Percentiles rank a stretch among this genome's conserved stretches.
phyloP scores from a whole-genome alignment of 2,113 vertebrate genomes.

The Catharus minimus region DNA sequence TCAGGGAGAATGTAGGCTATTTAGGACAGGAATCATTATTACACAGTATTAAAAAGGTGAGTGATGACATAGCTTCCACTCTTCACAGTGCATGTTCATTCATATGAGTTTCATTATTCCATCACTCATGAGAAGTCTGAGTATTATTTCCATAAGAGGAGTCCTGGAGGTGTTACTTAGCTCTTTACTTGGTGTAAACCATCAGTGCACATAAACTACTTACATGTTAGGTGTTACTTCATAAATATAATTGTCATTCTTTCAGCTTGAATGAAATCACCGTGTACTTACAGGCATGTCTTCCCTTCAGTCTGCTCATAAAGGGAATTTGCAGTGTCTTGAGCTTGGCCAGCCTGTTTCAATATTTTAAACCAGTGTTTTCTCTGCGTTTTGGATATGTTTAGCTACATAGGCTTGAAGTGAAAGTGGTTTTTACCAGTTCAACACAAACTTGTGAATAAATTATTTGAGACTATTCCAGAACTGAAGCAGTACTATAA shows the following conservation, averaged over 20 bases:
- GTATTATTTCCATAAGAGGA: background rate
- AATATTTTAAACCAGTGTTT: background rate
- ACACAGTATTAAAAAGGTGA: background rate
- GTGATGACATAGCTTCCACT: background rate
- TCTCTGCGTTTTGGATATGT: background rate
- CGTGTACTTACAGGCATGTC: background rate
- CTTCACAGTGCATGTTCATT: background rate
- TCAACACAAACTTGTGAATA: background rate
- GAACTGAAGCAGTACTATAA: background rate
- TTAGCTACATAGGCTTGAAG: background rate
- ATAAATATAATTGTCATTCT: background rate
- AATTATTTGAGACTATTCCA: background rate
- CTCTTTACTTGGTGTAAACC: background rate
- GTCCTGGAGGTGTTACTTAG: background rate
- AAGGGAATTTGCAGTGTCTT: background rate
- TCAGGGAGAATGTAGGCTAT: background rate
- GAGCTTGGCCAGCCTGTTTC: background rate
- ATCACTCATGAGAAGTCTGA: background rate
- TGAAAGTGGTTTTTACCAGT: background rate
- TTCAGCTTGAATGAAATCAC: background rate
- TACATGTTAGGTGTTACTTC: background rate
- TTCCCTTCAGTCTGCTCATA: background rate
- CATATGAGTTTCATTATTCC: background rate
- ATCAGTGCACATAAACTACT: background rate
- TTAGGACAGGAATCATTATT: background rate